Conservation (phyloP, 2,113 vertebrate genomes). For the Lycocorax pyrrhopterus region DNA sequence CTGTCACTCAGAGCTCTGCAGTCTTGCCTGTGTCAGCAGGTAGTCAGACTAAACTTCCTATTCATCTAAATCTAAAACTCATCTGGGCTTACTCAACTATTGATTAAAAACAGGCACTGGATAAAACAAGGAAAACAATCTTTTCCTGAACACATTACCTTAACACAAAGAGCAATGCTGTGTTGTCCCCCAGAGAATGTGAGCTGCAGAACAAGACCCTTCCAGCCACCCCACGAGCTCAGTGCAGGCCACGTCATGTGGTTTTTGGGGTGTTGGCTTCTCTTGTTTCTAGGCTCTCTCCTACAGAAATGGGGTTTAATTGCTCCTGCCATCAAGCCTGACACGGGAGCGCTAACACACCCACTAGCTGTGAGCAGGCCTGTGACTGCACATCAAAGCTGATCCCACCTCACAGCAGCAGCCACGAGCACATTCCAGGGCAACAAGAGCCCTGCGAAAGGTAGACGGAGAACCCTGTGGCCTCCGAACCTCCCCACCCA, state of each 20-base stretch:
- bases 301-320: neutral
- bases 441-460: neutral
- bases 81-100: neutral
- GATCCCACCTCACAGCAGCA: neutral
- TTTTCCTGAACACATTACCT: neutral
- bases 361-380: neutral
- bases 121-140: neutral
- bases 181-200: neutral
- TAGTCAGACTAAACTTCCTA: neutral
- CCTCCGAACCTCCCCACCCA: conserved; percentile 19
- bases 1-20: neutral
- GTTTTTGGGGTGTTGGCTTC: neutral
- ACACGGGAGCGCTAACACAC: neutral
- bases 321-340: neutral
- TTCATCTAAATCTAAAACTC: neutral
- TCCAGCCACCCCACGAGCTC: neutral
- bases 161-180: neutral
- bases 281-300: neutral
- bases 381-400: conserved; percentile 42
- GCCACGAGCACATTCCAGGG: conserved; percentile 39
- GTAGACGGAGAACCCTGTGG: neutral
- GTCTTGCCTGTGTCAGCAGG: neutral
- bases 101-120: neutral
- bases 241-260: rapidly evolving
- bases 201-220: neutral